Evolutionary conservation across 1,140 invertebrate species (phyloP).

Genomic region (Pomacea maculata): DNA sequence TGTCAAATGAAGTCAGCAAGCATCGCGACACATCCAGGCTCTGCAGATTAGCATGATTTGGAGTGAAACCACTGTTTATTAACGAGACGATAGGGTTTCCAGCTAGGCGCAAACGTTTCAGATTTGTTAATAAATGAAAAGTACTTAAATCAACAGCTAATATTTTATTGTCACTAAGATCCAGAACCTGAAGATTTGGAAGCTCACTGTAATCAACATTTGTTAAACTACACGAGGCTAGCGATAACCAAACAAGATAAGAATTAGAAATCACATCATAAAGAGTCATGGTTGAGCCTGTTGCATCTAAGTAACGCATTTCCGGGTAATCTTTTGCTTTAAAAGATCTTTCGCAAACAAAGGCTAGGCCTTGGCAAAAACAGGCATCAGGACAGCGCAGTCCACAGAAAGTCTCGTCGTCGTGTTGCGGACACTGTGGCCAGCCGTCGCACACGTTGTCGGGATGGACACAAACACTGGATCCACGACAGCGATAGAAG

Average conservation of each 20-base stretch:
- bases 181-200: not conserved
- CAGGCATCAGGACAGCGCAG: conserved; percentile 33
- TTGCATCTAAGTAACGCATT: conserved; percentile 7
- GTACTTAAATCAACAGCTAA: not conserved
- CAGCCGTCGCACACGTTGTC: conserved; percentile 14
- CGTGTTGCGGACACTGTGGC: conserved; percentile 22
- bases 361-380: conserved; percentile 11
- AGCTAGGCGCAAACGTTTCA: conserved; percentile 13
- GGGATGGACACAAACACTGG: conserved; percentile 18
- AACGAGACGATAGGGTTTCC: conserved; percentile 4
- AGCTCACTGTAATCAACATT: not conserved
- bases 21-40: not conserved
- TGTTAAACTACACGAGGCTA: not conserved
- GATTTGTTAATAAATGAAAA: not conserved
- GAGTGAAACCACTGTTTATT: conserved; percentile 3
- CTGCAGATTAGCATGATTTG: not conserved
- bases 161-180: conserved; percentile 24
- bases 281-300: conserved; percentile 1
- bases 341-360: conserved; percentile 8
- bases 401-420: conserved; percentile 26
- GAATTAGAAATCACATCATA: not conserved
- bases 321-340: not conserved
- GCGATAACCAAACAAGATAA: not conserved
- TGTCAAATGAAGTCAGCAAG: not conserved
- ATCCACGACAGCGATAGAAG: conserved; percentile 12